Percentiles rank a stretch among this genome's conserved stretches.
phyloP scores from a whole-genome alignment of 1,140 invertebrate species.

The Schlechtendalia chinensis region DNA sequence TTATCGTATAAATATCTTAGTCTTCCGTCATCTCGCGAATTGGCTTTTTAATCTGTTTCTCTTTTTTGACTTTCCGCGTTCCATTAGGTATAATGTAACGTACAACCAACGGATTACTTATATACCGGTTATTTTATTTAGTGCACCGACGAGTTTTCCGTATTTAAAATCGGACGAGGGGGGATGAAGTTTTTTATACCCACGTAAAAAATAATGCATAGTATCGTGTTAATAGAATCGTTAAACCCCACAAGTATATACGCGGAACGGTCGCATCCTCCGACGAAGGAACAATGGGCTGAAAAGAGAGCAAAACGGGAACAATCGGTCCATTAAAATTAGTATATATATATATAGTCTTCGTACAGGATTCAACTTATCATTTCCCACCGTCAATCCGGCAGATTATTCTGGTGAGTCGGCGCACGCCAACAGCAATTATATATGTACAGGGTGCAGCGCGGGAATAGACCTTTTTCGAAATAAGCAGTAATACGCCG shows the following conservation, averaged over 20 bases:
- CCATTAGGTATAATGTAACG: background rate
- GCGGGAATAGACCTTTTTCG: too few relatives aligned
- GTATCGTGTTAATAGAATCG: conserved; percentile 37
- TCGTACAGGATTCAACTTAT: conserved; percentile 22
- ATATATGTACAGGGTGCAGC: too few relatives aligned
- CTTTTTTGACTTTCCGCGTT: background rate
- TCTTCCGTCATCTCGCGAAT: background rate
- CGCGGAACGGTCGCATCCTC: background rate
- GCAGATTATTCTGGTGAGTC: background rate
- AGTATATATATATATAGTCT: background rate
- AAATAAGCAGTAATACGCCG: too few relatives aligned
- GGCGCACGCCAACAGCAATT: background rate
- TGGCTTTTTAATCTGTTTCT: background rate
- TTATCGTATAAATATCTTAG: background rate
- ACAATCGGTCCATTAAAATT: conserved; percentile 39
- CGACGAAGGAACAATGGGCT: conserved; percentile 20
- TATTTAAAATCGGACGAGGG: background rate
- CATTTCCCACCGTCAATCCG: conserved; percentile 31
- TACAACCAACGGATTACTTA: background rate
- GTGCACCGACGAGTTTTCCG: background rate
- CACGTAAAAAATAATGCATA: too few relatives aligned
- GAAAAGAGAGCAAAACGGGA: conserved; percentile 18
- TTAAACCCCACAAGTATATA: background rate
- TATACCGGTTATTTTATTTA: background rate
- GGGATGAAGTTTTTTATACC: background rate